A percentile compares a stretch with the other conserved stretches of the same genome.
These are phyloP conservation scores for Drepana falcataria DNA, from an alignment of 2,888 invertebrate genomes.

Conservation along the genomic window DNA sequence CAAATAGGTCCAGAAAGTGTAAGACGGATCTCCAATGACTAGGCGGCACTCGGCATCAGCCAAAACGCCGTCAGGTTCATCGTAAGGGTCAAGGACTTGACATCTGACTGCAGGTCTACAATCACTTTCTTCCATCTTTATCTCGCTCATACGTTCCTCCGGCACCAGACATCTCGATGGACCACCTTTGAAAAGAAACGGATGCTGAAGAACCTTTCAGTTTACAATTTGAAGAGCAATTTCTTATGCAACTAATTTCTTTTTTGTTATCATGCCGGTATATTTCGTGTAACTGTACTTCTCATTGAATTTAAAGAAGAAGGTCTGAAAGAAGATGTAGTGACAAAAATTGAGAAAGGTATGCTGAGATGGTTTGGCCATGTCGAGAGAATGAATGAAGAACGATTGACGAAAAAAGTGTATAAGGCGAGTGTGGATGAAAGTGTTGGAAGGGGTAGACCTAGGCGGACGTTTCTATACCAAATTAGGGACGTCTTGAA, in stretches of 20 bases:
- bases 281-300: no score
- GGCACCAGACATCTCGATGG: constrained; percentile 81
- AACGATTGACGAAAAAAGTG: no score
- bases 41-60: constrained; percentile 83
- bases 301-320: no score
- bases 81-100: constrained; percentile 84
- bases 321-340: no score
- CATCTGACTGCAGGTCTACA: constrained; percentile 85
- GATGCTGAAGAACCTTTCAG: not conserved
- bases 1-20: constrained; percentile 85
- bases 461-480: no score
- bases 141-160: constrained; percentile 53
- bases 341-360: no score
- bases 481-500: no score
- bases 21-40: constrained; percentile 80
- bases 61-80: constrained; percentile 81
- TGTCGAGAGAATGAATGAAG: no score
- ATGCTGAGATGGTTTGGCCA: no score
- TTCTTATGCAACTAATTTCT: not conserved
- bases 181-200: constrained; percentile 33
- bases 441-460: no score
- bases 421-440: no score
- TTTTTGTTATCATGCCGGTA: no score
- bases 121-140: constrained; percentile 43
- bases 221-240: not conserved